Evolutionary conservation across 2,888 invertebrate genomes (phyloP), one percentile per base, ranked within the genome.

Genomic region (Pollenia griseotomentosa): DNA sequence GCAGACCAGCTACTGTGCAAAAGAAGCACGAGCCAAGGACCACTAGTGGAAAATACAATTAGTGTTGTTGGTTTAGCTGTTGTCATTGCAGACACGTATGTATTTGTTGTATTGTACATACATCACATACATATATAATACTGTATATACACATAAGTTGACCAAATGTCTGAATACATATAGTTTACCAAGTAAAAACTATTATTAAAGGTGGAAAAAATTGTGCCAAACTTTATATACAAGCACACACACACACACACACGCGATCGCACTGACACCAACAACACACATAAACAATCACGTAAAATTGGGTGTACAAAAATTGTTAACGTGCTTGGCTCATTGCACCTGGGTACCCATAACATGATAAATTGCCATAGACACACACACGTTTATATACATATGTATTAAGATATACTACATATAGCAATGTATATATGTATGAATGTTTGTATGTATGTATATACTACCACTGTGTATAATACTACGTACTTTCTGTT

Each of bases 261-360:
- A 59, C n/a, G 44, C 2, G 70, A 2, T 7, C 9, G 11, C 42
- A 40, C n/a, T 9, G 0, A 19, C 19, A 10, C n/a, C 23, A 57
- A 46, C 14, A 6, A 61, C 2, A 63, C 59, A 59, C 10, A 65
- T n/a, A 33, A 40, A 57, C 11, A 14, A 74, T 16, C 42, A 65
- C 5, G 46, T 53, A 70, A 66, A 71, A 83, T 70, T 85, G 51
- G 65, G 48, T 83, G 59, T 68, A 84, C 53, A 74, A 81, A 81
- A 87, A 84, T 82, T 74, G 77, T 84, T 87, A 84, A 84, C 87
- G 84, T 84, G 81, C 73, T 81, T 74, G 87, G 81, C 84, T 84
- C 87, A 81, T 84, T 87, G 87, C 87, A 87, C 87, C 84, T 87
- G 87, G 87, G 68, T 81, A 78, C 81, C 84, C 84, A 84, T 82